Percentiles rank a stretch among this genome's conserved stretches.
These are phyloP conservation scores for Biston stratarius DNA, from an alignment of 2,888 invertebrate species.

Conservation along the genomic window DNA sequence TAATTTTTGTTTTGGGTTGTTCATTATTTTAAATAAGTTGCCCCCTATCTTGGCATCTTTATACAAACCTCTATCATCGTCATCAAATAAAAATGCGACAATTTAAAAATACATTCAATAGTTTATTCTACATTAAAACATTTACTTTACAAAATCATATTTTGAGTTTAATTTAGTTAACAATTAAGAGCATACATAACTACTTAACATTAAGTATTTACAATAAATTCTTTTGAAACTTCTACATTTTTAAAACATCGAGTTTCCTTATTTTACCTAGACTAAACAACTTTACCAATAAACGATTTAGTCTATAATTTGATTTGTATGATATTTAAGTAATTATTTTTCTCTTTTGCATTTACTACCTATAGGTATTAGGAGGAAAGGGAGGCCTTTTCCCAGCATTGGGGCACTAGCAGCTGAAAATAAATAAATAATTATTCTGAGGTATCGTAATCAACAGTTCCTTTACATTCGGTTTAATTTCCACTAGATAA, in stretches of 20 bases:
- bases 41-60: neutral
- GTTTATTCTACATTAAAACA: constrained; percentile 50
- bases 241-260: constrained; percentile 21
- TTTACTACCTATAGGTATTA: no score
- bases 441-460: no score
- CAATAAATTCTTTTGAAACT: constrained; percentile 28
- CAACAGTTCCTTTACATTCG: no score
- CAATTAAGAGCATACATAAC: constrained; percentile 1
- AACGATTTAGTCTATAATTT: neutral
- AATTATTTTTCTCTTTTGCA: no score
- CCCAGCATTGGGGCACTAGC: no score
- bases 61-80: neutral
- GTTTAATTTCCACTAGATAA: neutral
- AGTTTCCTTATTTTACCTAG: constrained; percentile 3
- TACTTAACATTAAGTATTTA: constrained; percentile 13
- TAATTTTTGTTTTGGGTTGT: no score
- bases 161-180: constrained; percentile 5
- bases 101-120: constrained; percentile 46
- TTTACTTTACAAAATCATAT: constrained; percentile 14
- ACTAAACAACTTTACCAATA: neutral
- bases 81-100: constrained; percentile 15
- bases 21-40: no score
- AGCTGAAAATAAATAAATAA: no score
- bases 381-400: no score
- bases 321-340: no score